Evolutionary conservation across 2,888 invertebrate species (phyloP), one percentile per base, ranked within the genome.

Genomic region (Meteorus cinctellus): DNA sequence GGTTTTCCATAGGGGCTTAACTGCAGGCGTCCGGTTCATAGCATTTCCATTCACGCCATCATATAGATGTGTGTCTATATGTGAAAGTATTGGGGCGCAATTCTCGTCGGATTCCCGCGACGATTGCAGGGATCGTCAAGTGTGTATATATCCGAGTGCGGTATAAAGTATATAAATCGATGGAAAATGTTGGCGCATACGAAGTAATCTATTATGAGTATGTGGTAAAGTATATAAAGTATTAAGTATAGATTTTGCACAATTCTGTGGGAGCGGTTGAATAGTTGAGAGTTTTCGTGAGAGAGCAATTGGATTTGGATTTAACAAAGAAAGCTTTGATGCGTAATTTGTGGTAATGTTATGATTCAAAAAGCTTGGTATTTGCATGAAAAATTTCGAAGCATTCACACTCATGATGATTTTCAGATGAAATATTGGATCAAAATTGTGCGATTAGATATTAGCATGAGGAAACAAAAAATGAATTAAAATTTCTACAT

Each of bases 261-360:
- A 68, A 67, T 68, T 74, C 68, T 48, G 60, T 74, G 68, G 68
- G 74, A 62, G 68, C 74, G 62, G 68, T 67, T 12, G 24, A 12
- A 12, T 10, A 41, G 12, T 41, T 12, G 41, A 12, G 12, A 1
- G 41, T 41, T 41, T 41, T 2, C 0, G 41, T 41, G 2, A 41
- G 12, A 12, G 41, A 2, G 41, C 2, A 41, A 41, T 1, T 41
- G 41, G 0, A 41, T 41, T 12, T 41, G 2, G 4, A 41, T 12
- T 41, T 5, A 41, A 12, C 8, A 12, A 41, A 41, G 41, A 41
- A 41, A 41, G 6, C 6, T 34, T 41, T 12, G 1, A 41, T 8
- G 41, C 12, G 12, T 2, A 8, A 41, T 41, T 6, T 41, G 41
- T 8, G 41, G 2, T 8, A 6, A 41, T 41, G 12, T 41, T 41